Evolutionary conservation across 2,888 invertebrate genomes (phyloP).

Genomic region (Ferdinandea cuprea): DNA sequence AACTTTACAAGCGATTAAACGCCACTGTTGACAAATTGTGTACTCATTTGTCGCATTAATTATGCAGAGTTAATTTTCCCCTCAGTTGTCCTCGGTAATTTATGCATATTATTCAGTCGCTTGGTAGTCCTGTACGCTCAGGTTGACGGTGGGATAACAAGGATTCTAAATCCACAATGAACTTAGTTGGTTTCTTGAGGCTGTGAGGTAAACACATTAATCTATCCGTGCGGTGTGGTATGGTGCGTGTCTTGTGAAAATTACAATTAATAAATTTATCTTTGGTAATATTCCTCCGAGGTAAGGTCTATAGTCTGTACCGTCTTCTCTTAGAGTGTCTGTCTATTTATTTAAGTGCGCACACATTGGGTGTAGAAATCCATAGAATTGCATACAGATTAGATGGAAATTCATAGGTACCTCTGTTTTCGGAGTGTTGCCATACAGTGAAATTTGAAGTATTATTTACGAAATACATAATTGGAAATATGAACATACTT

Average conservation of each 20-base stretch:
- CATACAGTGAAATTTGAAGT: too few relatives aligned
- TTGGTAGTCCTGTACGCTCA: slow-evolving; percentile 5
- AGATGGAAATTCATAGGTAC: too few relatives aligned
- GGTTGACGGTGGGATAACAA: slow-evolving; percentile 17
- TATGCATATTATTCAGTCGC: slow-evolving; percentile 41
- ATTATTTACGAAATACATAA: too few relatives aligned
- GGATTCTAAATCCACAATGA: neutral
- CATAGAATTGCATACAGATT: neutral
- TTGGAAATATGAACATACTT: too few relatives aligned
- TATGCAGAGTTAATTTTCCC: slow-evolving; percentile 63
- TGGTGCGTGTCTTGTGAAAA: slow-evolving; percentile 31
- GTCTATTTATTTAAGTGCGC: slow-evolving; percentile 15
- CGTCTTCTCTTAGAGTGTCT: too few relatives aligned
- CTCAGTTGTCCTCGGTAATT: slow-evolving; percentile 41
- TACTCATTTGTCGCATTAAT: slow-evolving; percentile 71
- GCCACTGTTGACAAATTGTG: slow-evolving; percentile 56
- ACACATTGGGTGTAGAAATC: neutral
- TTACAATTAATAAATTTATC: slow-evolving; percentile 40
- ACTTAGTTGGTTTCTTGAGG: slow-evolving; percentile 47
- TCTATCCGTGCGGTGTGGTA: neutral
- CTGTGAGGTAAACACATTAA: slow-evolving; percentile 37
- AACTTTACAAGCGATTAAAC: slow-evolving; percentile 38
- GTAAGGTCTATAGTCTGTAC: neutral
- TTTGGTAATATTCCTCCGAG: slow-evolving; percentile 12
- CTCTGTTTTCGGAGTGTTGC: too few relatives aligned